Evolutionary conservation across 2,888 invertebrate species (phyloP).

Genomic region (Cheilosia scutellata): DNA sequence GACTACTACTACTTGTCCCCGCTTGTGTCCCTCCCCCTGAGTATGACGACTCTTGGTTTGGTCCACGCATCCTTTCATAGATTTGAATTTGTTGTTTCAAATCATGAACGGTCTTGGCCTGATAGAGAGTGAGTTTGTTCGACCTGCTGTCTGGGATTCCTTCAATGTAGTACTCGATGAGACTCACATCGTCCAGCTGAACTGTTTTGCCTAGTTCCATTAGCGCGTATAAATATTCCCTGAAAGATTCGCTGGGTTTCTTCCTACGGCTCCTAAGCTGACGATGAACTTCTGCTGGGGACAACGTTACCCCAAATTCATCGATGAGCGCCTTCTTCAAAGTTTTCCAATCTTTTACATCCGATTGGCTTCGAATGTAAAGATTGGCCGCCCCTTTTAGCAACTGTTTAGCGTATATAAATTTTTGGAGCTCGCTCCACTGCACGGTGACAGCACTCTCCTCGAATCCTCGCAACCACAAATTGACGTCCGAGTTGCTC

Average conservation of each 20-base stretch:
- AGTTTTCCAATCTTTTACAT: slow-evolving; percentile 41
- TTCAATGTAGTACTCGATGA: slow-evolving; percentile 62
- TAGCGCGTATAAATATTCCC: slow-evolving; percentile 52
- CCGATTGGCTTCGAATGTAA: slow-evolving; percentile 42
- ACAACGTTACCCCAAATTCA: slow-evolving; percentile 54
- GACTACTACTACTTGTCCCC: background rate
- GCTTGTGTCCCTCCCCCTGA: slow-evolving; percentile 15
- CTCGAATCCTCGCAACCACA: slow-evolving; percentile 38
- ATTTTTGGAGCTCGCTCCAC: slow-evolving; percentile 34
- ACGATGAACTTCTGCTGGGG: slow-evolving; percentile 44
- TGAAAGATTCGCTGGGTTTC: slow-evolving; percentile 24
- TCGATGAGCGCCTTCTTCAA: slow-evolving; percentile 37
- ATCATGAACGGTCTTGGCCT: slow-evolving; percentile 13
- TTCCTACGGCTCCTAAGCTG: slow-evolving; percentile 42
- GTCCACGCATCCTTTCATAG: slow-evolving; percentile 32
- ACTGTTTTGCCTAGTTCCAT: slow-evolving; percentile 54
- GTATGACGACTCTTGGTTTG: slow-evolving; percentile 30
- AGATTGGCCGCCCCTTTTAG: slow-evolving; percentile 48
- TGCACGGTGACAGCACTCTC: slow-evolving; percentile 20
- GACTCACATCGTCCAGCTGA: slow-evolving; percentile 55
- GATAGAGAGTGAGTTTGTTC: slow-evolving; percentile 55
- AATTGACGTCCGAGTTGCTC: slow-evolving; percentile 17
- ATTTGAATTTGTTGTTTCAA: slow-evolving; percentile 34
- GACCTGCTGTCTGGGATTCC: slow-evolving; percentile 43
- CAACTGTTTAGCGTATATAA: slow-evolving; percentile 35